A percentile compares a stretch with the other conserved stretches of the same genome.
Evolutionary conservation across 37 sponge, comb jelly and placozoan genomes (phyloP).

Genomic region (Bolinopsis microptera): DNA sequence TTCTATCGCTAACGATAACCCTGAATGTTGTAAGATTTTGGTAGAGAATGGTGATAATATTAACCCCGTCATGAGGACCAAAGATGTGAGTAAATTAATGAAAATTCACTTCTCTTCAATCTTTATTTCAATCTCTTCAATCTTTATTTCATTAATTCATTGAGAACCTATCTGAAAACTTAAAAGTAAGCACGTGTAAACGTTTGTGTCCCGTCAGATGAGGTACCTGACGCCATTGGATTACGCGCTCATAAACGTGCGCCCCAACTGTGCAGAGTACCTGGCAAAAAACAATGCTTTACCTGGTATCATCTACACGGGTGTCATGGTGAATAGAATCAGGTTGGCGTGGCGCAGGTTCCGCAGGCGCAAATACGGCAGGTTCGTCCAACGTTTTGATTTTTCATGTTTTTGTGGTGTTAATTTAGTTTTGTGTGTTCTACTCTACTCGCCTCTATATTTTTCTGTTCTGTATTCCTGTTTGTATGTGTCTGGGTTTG

Average conservation of each 20-base stretch:
- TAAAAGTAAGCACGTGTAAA: too few relatives aligned
- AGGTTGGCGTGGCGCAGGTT: slow-evolving; percentile 48
- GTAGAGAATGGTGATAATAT: slow-evolving; percentile 25
- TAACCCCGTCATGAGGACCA: slow-evolving; percentile 63
- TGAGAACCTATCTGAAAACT: too few relatives aligned
- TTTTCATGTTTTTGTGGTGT: background rate
- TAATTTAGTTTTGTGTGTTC: background rate
- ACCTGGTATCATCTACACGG: slow-evolving; percentile 63
- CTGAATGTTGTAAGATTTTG: slow-evolving; percentile 54
- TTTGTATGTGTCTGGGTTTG: background rate
- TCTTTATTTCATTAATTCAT: too few relatives aligned
- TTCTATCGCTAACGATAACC: slow-evolving; percentile 47
- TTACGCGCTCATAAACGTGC: slow-evolving; percentile 58
- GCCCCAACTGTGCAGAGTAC: slow-evolving; percentile 61
- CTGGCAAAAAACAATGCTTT: slow-evolving; percentile 10
- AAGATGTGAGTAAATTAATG: slow-evolving; percentile 64
- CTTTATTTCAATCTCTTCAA: too few relatives aligned
- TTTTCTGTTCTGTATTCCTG: background rate
- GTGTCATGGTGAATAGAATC: slow-evolving; percentile 31
- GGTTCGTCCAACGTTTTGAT: background rate
- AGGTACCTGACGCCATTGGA: slow-evolving; percentile 52
- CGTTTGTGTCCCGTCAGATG: background rate
- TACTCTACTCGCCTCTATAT: background rate
- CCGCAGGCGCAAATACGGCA: slow-evolving; percentile 56
- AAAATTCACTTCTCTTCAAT: background rate